Evolutionary conservation across 2,797 vertebrate genomes (phyloP), one percentile per base, ranked within the genome.

Genomic region (Luscinia luscinia): DNA sequence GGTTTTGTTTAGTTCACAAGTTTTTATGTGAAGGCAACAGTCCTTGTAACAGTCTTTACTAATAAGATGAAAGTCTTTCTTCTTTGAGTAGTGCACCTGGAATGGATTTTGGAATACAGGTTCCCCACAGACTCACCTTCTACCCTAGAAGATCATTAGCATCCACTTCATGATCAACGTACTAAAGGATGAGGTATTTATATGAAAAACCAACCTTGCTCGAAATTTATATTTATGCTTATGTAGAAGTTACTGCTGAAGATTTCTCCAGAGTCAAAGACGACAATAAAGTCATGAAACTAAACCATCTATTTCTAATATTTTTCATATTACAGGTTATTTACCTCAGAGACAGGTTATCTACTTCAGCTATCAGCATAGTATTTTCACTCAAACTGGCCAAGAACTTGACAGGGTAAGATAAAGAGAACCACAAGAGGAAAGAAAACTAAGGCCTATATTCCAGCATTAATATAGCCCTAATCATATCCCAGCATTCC

Each of bases 11-110:
- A 57, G 21, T 13, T 92, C 79, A 43, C 1, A 9, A 55, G 34
- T 62, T 96, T 95, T 83, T 74, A 93, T 36, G 91, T 6, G 22
- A 96, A 82, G 15, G 43, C 41, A 87, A 63, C 93, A 76, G 34
- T 24, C 11, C 9, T 84, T 70, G 9, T 38, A 84, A 78, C 30
- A 91, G 63, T 9, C 75, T 28, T 76, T 28, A 15, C 7, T 8
- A 84, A 0, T 16, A 62, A 51, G 9, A 1, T 38, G 21, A 90
- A 61, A 68, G 34, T 61, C 27, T 61, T 18, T 34, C 16, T 27
- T 20, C 49, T 68, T 64, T 77, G 46, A 8, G 30, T 88, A 36
- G 11, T 58, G 57, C 28, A 79, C 9, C 32, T 80, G 20, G 62
- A 92, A 67, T 15, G 28, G n/a, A 3, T 69, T 93, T 85, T 80